These are phyloP conservation scores for Limnephilus auricula DNA, from an alignment of 2,888 invertebrate species.

Conservation along the genomic window DNA sequence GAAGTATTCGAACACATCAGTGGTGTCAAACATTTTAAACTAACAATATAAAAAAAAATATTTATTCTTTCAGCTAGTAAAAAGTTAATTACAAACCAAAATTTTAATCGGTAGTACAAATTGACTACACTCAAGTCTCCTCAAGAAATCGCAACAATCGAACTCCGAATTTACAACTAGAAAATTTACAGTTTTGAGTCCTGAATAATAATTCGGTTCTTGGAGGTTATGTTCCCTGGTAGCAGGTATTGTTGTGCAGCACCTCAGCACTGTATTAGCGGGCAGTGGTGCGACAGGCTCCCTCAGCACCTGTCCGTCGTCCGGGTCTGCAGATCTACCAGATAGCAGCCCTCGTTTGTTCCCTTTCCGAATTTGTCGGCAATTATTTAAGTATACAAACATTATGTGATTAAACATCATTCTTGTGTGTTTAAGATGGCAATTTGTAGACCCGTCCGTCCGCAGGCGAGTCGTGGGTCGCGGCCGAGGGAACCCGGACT, in stretches of 20 bases:
- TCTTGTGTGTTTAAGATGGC: constrained; percentile 62
- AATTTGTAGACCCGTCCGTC: constrained; percentile 53
- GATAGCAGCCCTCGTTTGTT: constrained; percentile 52
- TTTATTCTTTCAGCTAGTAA: no score
- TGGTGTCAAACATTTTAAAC: no score
- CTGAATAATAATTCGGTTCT: background rate
- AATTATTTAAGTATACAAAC: constrained; percentile 65
- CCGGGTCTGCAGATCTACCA: constrained; percentile 15
- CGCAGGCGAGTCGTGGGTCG: background rate
- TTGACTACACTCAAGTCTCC: no score
- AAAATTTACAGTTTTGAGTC: background rate
- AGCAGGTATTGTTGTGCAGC: background rate
- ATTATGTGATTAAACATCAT: constrained; percentile 64
- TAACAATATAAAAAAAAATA: no score
- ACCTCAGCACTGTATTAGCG: background rate
- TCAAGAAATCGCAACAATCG: no score
- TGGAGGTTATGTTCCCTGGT: background rate
- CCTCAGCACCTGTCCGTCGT: constrained; percentile 36
- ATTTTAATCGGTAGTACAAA: no score
- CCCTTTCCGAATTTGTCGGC: constrained; percentile 64
- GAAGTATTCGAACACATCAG: no score
- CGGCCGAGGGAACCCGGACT: background rate
- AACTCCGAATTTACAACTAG: no score
- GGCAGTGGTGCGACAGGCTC: no score
- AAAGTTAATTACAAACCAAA: no score